Base-by-base conservation (phyloP, 2,888 invertebrate species). In the Eupithecia exiguata region DNA sequence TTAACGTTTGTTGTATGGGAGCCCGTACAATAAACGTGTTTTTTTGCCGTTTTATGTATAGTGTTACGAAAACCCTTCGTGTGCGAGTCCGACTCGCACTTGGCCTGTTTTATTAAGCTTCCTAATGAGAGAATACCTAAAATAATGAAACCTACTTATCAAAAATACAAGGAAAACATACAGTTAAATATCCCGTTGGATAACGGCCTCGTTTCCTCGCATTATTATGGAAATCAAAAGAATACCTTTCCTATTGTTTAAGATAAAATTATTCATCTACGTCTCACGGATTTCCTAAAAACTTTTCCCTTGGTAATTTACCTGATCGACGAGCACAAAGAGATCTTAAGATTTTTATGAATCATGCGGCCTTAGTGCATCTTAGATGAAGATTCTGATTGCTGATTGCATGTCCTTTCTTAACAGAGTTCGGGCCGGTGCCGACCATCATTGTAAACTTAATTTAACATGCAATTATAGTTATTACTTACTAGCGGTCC, bases 201-300 rank as follows among this genome's bases (percentile, higher is more conserved):
- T 53, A 21, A 10, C 21, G 53, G 12, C 12, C 53, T 21, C 5
- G 5, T 53, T 21, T 53, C 53, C 53, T 53, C 53, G 21, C 53
- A 53, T 53, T 53, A 53, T 53, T 53, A 21, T 53, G 53, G 53
- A 53, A 53, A 53, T 53, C 12, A 12, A 53, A 53, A 21, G 53
- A 53, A 53, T 53, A 53, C 53, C 53, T 53, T 53, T 21, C 10
- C 53, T 21, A 21, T 53, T 53, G 53, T 53, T 21, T 9, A 49
- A 53, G 53, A 53, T 53, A 53, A 21, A 53, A 53, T 53, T 21
- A 53, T 53, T 21, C 53, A 53, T 53, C 12, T 5, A 12, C 21
- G 21, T 53, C 12, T 3, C 12, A 18, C 53, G 53, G 53, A 12
- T 21, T 53, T 53, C 53, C 53, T 21, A 53, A 53, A 53, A 21